Conservation (phyloP, 2,888 invertebrate genomes). For the Sericinus montela region DNA sequence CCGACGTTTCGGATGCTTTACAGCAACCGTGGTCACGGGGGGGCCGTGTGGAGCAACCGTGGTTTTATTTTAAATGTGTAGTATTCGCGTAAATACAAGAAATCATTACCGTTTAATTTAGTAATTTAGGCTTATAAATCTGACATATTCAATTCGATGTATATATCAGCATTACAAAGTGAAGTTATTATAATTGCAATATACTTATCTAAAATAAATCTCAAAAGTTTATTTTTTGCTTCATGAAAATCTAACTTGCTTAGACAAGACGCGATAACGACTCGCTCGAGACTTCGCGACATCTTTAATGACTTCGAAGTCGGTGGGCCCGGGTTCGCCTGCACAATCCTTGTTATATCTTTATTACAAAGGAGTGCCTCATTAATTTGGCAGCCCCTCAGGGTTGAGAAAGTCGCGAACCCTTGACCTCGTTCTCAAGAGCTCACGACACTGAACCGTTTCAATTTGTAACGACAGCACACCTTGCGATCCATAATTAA, state of each 20-base stretch:
- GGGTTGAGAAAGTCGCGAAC: slow-evolving; percentile 72
- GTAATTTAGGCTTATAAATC: too few species aligned
- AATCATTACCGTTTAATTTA: too few species aligned
- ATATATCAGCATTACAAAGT: too few species aligned
- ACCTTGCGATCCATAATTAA: slow-evolving; percentile 77
- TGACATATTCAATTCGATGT: too few species aligned
- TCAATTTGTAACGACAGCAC: slow-evolving; percentile 66
- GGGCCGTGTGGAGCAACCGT: too few species aligned
- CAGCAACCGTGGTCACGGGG: too few species aligned
- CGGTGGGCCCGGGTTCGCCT: slow-evolving; percentile 69
- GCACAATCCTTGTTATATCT: slow-evolving; percentile 80
- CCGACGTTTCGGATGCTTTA: too few species aligned
- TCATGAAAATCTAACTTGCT: slow-evolving; percentile 58
- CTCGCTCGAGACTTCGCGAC: slow-evolving; percentile 65
- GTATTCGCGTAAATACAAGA: too few species aligned
- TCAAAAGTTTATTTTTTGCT: slow-evolving; percentile 1
- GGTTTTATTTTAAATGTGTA: too few species aligned
- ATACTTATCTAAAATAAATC: too few species aligned
- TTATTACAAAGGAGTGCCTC: slow-evolving; percentile 80
- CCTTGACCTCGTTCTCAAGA: slow-evolving; percentile 75
- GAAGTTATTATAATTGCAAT: too few species aligned
- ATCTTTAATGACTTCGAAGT: slow-evolving; percentile 73
- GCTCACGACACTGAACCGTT: slow-evolving; percentile 66
- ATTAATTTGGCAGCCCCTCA: slow-evolving; percentile 79
- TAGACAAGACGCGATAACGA: slow-evolving; percentile 69